These are phyloP conservation scores for Aptenodytes forsteri DNA, from an alignment of 2,113 vertebrate species.

Conservation along the genomic window DNA sequence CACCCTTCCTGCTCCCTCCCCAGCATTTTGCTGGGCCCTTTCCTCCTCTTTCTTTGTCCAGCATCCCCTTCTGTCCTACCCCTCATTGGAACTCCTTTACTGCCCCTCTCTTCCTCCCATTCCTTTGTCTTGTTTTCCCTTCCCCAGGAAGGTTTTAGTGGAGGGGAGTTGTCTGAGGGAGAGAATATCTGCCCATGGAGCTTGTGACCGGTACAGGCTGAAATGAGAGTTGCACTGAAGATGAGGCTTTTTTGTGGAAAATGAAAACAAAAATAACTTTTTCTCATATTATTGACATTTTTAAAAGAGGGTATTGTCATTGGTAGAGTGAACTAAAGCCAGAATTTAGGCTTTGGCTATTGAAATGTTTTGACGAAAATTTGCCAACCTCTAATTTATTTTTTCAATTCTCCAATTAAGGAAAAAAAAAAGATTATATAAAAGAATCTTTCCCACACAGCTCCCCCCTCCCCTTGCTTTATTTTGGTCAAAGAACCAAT, in stretches of 20 bases:
- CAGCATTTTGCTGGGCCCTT: background rate
- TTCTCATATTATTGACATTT: background rate
- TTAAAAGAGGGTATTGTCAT: background rate
- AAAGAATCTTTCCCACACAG: background rate
- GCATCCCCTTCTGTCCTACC: background rate
- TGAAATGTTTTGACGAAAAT: background rate
- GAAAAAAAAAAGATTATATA: background rate
- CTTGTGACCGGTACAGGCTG: background rate
- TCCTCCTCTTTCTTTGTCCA: background rate
- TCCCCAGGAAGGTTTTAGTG: background rate
- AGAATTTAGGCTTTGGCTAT: background rate
- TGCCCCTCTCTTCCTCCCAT: background rate
- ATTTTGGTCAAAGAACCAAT: background rate
- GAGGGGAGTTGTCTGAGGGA: background rate
- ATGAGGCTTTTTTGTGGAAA: background rate
- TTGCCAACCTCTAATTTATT: background rate
- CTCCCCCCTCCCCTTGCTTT: background rate
- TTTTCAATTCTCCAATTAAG: background rate
- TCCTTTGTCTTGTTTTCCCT: background rate
- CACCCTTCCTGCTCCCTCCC: background rate
- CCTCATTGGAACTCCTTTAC: background rate
- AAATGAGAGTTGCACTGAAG: background rate
- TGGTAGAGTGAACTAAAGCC: background rate
- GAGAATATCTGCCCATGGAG: background rate
- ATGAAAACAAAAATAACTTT: background rate